Base-by-base conservation (phyloP, 2,113 vertebrate species). In the Stegastes partitus region DNA sequence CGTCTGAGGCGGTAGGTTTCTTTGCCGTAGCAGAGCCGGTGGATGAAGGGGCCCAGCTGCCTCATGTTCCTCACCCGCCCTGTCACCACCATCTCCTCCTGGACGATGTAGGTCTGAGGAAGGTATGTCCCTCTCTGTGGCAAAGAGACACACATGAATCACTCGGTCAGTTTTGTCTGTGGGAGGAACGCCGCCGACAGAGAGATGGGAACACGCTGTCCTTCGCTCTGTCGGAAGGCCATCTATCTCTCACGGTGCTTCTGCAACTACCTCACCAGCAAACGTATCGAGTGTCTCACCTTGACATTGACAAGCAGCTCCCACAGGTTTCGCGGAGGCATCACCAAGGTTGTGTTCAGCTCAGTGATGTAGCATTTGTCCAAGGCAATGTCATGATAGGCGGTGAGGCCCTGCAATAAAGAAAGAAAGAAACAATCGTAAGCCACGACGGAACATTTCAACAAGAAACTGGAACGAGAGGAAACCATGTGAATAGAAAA, bases 311-410 rank as follows among this genome's bases (percentile, higher is more conserved):
- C 88, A 5, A 98, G 95, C 62, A 99, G 93, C 90, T 99, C 97
- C 97, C 96, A 96, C 79, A 99, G 96, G 93, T 91, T 98, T 12
- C 96, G 94, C 2, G 97, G 98, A 4, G 96, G 96, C 95, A 98
- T 96, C 83, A 98, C 97, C 0, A 96, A 91, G 34, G 96, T 96
- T 39, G 96, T 97, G 93, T 99, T 98, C 39, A 99, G 95, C 91
- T 97, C 96, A 0, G 96, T 97, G 90, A 99, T 94, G 7, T 97
- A 99, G 93, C 98, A 99, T 73, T 98, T 98, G 91, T 98, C 96
- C 95, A 98, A 82, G 0, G 94, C 93, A 70, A 98, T 95, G 94
- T 99, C 98, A 0, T 97, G 92, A 73, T 99, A 99, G 9, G 96
- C 97, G 0, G 98, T 99, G 82, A 99, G 93, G 1, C 96, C 96